These are phyloP conservation scores for Odontocolon sp. DNA, from an alignment of 2,888 invertebrate species.

Conservation along the genomic window DNA sequence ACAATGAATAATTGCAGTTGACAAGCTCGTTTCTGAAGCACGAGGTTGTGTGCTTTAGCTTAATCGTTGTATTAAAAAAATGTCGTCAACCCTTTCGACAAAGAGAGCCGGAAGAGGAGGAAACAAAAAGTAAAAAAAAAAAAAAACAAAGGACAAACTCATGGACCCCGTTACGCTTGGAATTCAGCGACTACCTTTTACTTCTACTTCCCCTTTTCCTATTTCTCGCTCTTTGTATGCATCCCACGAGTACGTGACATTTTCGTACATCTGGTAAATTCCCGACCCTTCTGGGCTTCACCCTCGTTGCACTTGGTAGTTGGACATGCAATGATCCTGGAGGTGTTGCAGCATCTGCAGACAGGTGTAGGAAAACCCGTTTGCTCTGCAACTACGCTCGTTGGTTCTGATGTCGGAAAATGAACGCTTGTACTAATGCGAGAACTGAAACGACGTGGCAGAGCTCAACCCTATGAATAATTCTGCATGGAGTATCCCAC, in stretches of 20 bases:
- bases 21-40: background rate
- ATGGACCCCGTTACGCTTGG: too few species aligned
- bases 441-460: conserved; percentile 5
- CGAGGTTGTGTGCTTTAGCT: background rate
- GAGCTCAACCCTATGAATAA: conserved; percentile 44
- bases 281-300: background rate
- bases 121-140: background rate
- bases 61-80: conserved; percentile 15
- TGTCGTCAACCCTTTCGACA: background rate
- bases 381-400: background rate
- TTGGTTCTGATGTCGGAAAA: conserved; percentile 12
- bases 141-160: background rate
- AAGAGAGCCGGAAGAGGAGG: background rate
- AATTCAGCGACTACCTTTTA: background rate
- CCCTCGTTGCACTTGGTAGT: background rate
- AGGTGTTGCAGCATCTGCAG: background rate
- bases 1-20: background rate
- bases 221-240: background rate
- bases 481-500: conserved; percentile 48
- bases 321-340: background rate
- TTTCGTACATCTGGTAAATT: background rate
- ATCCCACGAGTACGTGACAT: background rate
- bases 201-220: background rate
- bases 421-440: conserved; percentile 38
- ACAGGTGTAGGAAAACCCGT: background rate